phyloP scores from a whole-genome alignment of 2,888 invertebrate species.

The Biston betularia region DNA sequence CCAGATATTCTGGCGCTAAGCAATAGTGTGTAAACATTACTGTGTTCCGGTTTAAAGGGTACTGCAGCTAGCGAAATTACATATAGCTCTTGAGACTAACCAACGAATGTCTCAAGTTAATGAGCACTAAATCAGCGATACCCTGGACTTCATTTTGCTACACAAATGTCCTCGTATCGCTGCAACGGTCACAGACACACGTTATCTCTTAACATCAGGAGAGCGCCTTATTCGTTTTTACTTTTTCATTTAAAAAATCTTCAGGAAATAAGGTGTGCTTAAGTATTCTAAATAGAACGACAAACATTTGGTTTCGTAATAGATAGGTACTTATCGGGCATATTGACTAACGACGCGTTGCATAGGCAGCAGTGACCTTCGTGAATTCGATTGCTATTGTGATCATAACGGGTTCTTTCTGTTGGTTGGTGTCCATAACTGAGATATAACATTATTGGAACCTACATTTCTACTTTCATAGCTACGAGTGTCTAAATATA shows the following conservation, averaged over 20 bases:
- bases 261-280: neutral
- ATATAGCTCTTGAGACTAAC: too few relatives aligned
- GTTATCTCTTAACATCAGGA: too few relatives aligned
- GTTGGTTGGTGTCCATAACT: conserved; percentile 37
- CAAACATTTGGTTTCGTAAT: conserved; percentile 27
- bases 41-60: too few relatives aligned
- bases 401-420: conserved; percentile 44
- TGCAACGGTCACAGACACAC: too few relatives aligned
- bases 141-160: too few relatives aligned
- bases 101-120: too few relatives aligned
- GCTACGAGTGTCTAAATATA: neutral
- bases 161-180: too few relatives aligned
- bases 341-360: conserved; percentile 24
- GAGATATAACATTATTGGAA: conserved; percentile 13
- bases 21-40: too few relatives aligned
- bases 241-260: neutral
- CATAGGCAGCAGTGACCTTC: conserved; percentile 38
- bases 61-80: too few relatives aligned
- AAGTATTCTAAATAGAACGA: conserved; percentile 7
- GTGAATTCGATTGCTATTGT: conserved; percentile 44
- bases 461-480: conserved; percentile 14
- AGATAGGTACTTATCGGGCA: conserved; percentile 11
- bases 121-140: too few relatives aligned
- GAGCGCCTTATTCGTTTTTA: too few relatives aligned
- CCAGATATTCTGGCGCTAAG: too few relatives aligned